Percentiles rank a stretch among this genome's conserved stretches.
These are phyloP conservation scores for Odocoileus hemionus DNA, from an alignment of 2,113 vertebrate species.

Conservation along the genomic window DNA sequence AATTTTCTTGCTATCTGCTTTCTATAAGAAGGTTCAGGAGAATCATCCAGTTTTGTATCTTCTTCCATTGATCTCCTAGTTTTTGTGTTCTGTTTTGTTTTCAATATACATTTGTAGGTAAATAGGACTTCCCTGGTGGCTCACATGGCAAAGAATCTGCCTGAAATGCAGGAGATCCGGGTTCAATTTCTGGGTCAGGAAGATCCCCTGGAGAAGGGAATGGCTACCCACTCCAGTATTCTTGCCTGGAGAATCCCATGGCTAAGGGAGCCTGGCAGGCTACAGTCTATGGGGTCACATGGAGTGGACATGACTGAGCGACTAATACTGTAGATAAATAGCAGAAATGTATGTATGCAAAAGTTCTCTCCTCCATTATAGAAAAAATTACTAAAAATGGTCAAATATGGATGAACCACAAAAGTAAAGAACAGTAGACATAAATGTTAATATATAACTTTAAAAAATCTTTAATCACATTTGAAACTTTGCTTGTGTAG, in stretches of 20 bases:
- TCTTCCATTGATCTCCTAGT: not conserved
- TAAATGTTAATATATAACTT: not conserved
- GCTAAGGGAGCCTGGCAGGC: not conserved
- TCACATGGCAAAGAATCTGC: not conserved
- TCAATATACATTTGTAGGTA: not conserved
- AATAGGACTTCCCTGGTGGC: not conserved
- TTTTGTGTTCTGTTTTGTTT: not conserved
- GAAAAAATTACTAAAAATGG: not conserved
- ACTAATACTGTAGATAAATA: not conserved
- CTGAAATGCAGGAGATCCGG: not conserved
- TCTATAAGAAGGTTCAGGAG: not conserved
- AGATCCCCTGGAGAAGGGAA: not conserved
- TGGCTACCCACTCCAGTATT: not conserved
- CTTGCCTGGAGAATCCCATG: not conserved
- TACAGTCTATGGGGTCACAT: not conserved
- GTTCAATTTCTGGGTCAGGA: not conserved
- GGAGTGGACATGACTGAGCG: not conserved
- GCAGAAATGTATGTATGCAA: not conserved
- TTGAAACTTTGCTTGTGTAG: not conserved
- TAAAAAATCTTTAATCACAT: not conserved
- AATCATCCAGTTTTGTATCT: not conserved
- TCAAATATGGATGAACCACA: not conserved
- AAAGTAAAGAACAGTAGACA: not conserved
- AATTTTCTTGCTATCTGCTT: not conserved
- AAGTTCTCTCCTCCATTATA: not conserved